phyloP scores from a whole-genome alignment of 2,888 invertebrate genomes.

The Sisyra nigra region DNA sequence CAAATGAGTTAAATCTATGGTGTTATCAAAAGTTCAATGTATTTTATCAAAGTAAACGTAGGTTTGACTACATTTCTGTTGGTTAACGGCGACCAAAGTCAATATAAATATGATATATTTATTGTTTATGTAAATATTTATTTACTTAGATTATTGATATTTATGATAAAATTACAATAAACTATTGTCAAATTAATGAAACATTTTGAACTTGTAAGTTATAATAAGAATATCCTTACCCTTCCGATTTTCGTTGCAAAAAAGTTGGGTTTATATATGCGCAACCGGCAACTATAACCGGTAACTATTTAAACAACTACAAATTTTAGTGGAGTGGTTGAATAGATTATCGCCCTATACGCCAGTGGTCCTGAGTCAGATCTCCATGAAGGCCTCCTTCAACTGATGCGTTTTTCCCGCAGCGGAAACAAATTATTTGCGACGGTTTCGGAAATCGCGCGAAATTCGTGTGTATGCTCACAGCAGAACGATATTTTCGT shows the following conservation, averaged over 20 bases:
- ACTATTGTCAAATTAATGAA: conserved; percentile 8
- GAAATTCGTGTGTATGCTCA: too few relatives aligned
- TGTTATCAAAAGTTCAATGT: neutral
- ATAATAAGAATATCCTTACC: neutral
- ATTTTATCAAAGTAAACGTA: neutral
- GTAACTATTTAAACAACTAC: too few relatives aligned
- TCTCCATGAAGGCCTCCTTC: too few relatives aligned
- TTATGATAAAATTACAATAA: conserved; percentile 8
- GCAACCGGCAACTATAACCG: too few relatives aligned
- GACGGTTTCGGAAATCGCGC: too few relatives aligned
- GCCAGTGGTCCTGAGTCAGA: too few relatives aligned
- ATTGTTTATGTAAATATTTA: conserved; percentile 8
- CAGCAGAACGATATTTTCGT: too few relatives aligned
- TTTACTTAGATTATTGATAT: conserved; percentile 7
- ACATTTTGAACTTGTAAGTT: conserved; percentile 8
- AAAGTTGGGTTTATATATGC: too few relatives aligned
- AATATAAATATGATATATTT: conserved; percentile 7
- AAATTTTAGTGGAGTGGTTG: too few relatives aligned
- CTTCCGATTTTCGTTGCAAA: too few relatives aligned
- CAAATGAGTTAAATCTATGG: neutral
- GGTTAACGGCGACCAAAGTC: conserved; percentile 3
- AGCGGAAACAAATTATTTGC: too few relatives aligned
- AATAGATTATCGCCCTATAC: neutral
- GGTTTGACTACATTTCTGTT: neutral
- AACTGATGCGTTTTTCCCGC: too few relatives aligned